Base-by-base conservation (phyloP, 2,113 vertebrate species). In the Motacilla alba region DNA sequence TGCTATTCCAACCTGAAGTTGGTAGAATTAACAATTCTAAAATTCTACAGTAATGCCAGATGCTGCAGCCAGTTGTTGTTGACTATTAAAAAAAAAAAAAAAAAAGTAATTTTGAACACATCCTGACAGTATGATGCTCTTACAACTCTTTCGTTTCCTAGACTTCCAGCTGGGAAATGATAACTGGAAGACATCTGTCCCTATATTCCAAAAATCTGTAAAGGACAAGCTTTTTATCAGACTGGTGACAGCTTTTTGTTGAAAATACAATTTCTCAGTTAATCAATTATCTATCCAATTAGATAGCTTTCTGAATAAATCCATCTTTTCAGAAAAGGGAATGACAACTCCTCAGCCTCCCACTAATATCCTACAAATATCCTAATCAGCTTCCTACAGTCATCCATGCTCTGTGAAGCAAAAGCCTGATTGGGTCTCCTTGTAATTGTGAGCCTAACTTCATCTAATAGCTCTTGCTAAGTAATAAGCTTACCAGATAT, bases 281-380 rank as follows among this genome's bases (percentile, higher is more conserved):
- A 96, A 98, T 96, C 96, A 97, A 96, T 97, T 94, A 95, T 94
- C 69, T 92, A 96, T 94, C 83, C 79, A 94, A 97, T 97, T 96
- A 97, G 93, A 95, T 58, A 81, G 86, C 77, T 69, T 91, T 96
- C 19, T 93, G 62, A 84, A 91, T 84, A 95, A 55, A 83, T 90
- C 64, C 79, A 72, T 87, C 80, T 53, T 93, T 91, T 87, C 79
- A 83, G 53, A 93, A 93, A 87, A 58, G 30, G 76, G 70, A 95
- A 68, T 81, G 76, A 81, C 81, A 82, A 80, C 64, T 93, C 49
- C 87, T 93, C 68, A 88, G 66, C 69, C 86, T 88, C 94, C 74
- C 68, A 83, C 83, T 86, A 96, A 96, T 80, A 96, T 90, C 86
- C 86, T 95, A 87, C 94, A 94, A 97, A 95, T 94, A 95, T 96